A percentile compares a stretch with the other conserved stretches of the same genome.
Evolutionary conservation across 2,797 vertebrate genomes (phyloP).

Genomic region (Columba guinea): DNA sequence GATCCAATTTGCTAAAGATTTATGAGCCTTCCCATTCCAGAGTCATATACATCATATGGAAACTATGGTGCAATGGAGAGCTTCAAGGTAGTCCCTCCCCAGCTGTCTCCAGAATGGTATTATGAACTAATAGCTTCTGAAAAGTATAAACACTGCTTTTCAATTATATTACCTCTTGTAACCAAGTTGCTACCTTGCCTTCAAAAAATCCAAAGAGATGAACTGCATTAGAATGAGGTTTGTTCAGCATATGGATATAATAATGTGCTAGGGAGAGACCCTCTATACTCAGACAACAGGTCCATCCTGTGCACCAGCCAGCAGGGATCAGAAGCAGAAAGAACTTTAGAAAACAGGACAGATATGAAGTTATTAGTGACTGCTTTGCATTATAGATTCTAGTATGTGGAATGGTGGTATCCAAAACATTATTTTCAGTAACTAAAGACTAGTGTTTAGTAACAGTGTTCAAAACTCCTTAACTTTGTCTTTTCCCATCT

Average conservation of each 20-base stretch:
- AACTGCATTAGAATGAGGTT: background rate
- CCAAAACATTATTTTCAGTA: background rate
- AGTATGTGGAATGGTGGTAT: background rate
- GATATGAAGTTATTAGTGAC: background rate
- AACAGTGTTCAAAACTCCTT: background rate
- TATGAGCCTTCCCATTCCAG: slow-evolving; percentile 29
- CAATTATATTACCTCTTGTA: background rate
- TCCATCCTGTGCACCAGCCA: background rate
- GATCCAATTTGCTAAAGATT: slow-evolving; percentile 43
- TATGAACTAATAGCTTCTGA: background rate
- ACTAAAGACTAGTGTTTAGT: background rate
- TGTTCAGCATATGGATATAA: background rate
- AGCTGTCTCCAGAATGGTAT: background rate
- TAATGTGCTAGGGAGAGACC: rapidly evolving
- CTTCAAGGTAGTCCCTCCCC: background rate
- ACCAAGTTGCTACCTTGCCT: background rate
- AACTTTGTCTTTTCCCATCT: background rate
- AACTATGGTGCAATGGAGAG: slow-evolving; percentile 21
- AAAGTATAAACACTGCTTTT: background rate
- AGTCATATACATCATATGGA: slow-evolving; percentile 29
- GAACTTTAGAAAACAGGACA: background rate
- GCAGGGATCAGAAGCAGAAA: background rate
- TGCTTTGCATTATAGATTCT: background rate
- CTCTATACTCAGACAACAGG: background rate
- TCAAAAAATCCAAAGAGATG: background rate